Base-by-base conservation (phyloP, 2,113 vertebrate species). In the Procapra przewalskii region DNA sequence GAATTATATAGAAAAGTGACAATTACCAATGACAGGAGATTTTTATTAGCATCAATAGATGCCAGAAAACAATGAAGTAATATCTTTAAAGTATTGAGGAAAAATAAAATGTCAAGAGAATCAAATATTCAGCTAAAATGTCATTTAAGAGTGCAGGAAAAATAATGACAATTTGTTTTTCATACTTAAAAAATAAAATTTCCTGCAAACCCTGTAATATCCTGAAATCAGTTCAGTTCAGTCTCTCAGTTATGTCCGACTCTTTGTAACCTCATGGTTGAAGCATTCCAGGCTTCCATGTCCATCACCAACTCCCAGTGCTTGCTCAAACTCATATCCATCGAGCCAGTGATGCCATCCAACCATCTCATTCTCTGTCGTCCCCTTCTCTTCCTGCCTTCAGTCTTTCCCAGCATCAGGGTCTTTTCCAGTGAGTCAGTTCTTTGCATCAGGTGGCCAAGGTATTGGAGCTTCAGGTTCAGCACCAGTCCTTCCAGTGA, bases 61-160 rank as follows among this genome's bases (percentile, higher is more conserved):
- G 40, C 54, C 88, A 94, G 88, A 82, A 94, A 96, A 96, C 40
- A 97, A 79, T 88, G 75, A 94, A 59, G 59, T 87, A 81, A 55
- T 88, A 54, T 71, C 23, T 96, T 92, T 82, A 91, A 92, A 84
- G 25, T 84, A 71, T 45, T 84, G 36, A 83, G 71, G 36, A 91
- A 96, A 93, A 92, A 90, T 67, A 85, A 90, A 96, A 55, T 93
- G 71, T 90, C 31, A 67, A 79, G 25, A 84, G 57, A 96, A 79
- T 88, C 83, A 97, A 80, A 88, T 94, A 93, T 84, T 77, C 50
- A 95, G 16, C 67, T 81, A 81, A 95, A 33, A 16, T 91, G 62
- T 75, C 77, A 82, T 88, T 94, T 31, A 93, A 87, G 29, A 92
- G 23, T 80, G 27, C 90, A 71, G 25, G 88, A 27, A 80, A 94